Conservation (phyloP, 2,888 invertebrate species). For the Oxyscelio sp. region DNA sequence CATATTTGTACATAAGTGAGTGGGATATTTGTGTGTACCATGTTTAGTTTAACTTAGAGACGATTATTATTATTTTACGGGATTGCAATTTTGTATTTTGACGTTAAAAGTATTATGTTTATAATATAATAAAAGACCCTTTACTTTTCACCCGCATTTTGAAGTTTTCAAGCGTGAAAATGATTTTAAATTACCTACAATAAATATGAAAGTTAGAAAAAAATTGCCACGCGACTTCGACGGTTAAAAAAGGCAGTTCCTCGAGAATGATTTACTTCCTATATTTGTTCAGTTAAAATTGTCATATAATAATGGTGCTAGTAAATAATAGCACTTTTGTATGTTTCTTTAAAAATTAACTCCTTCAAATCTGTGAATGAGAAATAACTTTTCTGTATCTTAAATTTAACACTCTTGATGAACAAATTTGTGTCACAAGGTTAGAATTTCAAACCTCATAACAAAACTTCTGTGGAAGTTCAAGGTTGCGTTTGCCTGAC, state of each 20-base stretch:
- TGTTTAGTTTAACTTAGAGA: too few relatives aligned
- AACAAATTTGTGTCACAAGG: slow-evolving; percentile 39
- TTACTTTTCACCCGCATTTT: slow-evolving; percentile 31
- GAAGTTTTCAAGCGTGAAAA: slow-evolving; percentile 19
- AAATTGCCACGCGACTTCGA: slow-evolving; percentile 40
- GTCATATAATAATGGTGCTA: neutral
- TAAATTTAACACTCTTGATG: slow-evolving; percentile 5
- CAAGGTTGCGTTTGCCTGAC: slow-evolving; percentile 33
- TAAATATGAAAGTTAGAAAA: slow-evolving; percentile 49
- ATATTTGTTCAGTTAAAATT: neutral
- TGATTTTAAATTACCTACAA: slow-evolving; percentile 24
- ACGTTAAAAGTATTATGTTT: too few relatives aligned
- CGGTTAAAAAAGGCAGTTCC: slow-evolving; percentile 3
- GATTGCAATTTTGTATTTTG: too few relatives aligned
- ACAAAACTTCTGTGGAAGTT: slow-evolving; percentile 22
- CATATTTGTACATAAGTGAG: too few relatives aligned
- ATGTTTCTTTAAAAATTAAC: slow-evolving; percentile 17
- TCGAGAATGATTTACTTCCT: neutral
- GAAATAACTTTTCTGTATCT: neutral
- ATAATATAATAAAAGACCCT: slow-evolving; percentile 51
- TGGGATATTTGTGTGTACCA: too few relatives aligned
- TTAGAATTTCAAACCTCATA: slow-evolving; percentile 1
- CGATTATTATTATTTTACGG: too few relatives aligned
- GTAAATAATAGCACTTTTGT: slow-evolving; percentile 21
- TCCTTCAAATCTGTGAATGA: neutral